Base-by-base conservation (phyloP, 2,888 invertebrate genomes). In the Lasioglossum leucozonium region DNA sequence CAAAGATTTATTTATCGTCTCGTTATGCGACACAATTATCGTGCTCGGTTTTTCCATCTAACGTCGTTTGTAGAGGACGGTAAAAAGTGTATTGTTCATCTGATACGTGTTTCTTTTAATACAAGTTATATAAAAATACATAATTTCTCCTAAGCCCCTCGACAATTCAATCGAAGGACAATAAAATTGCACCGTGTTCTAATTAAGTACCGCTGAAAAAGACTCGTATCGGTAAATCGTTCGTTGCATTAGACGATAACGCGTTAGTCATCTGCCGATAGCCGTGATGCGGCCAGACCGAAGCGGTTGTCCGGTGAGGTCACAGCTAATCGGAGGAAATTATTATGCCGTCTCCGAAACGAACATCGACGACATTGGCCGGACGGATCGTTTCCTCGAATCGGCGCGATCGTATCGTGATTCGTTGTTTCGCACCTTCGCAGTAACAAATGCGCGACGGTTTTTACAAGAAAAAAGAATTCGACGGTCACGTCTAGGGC, bases 281-380 rank as follows among this genome's bases (percentile, higher is more conserved):
- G 79, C 67, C n/a, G 22, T 51, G 76, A 69, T 62, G 71, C 26
- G 77, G 44, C 16, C 47, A 22, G 11, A 22, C 65, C 65, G 11
- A 67, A 67, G 65, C 37, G 11, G 65, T 58, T 42, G 30, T 73
- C 62, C 44, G 34, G 16, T 79, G 86, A 86, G 51, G 62, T 85
- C 81, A 85, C 37, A 77, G 51, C 76, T 79, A 69, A 77, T 55
- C 73, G 51, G 69, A 79, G 13, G 42, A 44, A 65, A 16, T 72
- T 30, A 72, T 84, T 81, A 84, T 85, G 77, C 75, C 72, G 75
- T 69, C 13, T 58, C 72, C 26, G 75, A 86, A 86, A 84, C 77
- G 80, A 69, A 55, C 72, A 76, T 30, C 22, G 47, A 37, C 34
- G 44, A 30, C 34, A 44, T 73, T 22, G 13, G 51, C 2, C 34